Percentiles rank a stretch among this genome's conserved stretches.
phyloP scores from a whole-genome alignment of 2,797 vertebrate species.

The Oreochromis grahami region DNA sequence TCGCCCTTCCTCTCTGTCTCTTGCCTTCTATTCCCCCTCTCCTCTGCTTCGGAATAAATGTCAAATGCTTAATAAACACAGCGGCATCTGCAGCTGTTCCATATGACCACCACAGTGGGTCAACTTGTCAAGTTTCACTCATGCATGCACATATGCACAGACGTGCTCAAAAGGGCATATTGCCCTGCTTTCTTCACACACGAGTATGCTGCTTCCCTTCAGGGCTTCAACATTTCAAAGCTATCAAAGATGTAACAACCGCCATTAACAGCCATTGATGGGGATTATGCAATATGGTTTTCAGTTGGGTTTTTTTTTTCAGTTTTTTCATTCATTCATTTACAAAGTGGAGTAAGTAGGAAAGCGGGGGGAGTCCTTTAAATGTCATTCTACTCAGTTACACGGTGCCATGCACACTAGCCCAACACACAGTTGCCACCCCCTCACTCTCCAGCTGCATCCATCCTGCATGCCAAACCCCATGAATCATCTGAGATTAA shows the following conservation, averaged over 20 bases:
- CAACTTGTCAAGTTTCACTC: conserved; percentile 37
- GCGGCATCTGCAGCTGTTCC: not conserved
- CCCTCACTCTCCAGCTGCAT: conserved; percentile 5
- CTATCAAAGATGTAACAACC: not conserved
- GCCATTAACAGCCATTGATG: not conserved
- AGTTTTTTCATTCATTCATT: not conserved
- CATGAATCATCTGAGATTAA: conserved; percentile 21
- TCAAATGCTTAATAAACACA: conserved; percentile 63
- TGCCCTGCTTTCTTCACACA: not conserved
- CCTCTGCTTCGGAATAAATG: conserved; percentile 57
- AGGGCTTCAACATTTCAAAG: not conserved
- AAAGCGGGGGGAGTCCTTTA: not conserved
- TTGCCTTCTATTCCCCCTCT: conserved; percentile 8
- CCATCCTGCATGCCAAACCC: not conserved
- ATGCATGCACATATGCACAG: not conserved
- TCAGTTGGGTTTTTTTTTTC: accelerated
- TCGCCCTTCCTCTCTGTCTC: not conserved
- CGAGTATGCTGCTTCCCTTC: not conserved
- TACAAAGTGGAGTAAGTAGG: not conserved
- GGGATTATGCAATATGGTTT: not conserved
- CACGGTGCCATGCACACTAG: conserved; percentile 13
- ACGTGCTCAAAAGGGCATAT: not conserved
- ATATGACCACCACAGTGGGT: conserved; percentile 25
- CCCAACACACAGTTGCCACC: conserved; percentile 8
- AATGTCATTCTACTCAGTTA: conserved; percentile 23